phyloP scores from a whole-genome alignment of 2,888 invertebrate species.

The Elysia crispata region DNA sequence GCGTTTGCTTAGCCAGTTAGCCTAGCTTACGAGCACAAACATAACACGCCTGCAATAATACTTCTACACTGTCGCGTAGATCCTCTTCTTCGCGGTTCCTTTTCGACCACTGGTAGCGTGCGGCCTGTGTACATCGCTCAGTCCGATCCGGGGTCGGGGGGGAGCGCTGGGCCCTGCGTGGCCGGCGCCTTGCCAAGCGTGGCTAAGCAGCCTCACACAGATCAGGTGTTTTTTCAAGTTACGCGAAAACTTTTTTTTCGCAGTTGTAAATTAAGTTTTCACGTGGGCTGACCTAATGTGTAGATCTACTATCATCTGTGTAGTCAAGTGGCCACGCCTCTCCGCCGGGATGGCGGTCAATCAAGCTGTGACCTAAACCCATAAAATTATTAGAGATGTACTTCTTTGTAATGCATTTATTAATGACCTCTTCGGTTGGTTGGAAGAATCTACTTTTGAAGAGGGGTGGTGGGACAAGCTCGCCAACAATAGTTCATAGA shows the following conservation, averaged over 20 bases:
- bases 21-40: constrained; percentile 21
- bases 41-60: constrained; percentile 29
- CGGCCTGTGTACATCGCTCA: constrained; percentile 23
- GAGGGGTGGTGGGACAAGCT: constrained; percentile 55
- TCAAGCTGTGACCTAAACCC: constrained; percentile 48
- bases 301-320: constrained; percentile 41
- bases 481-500: too few relatives aligned
- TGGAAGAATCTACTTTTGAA: constrained; percentile 61
- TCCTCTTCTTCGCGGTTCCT: constrained; percentile 46
- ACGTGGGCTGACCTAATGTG: constrained; percentile 44
- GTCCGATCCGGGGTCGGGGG: constrained; percentile 35
- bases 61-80: constrained; percentile 25
- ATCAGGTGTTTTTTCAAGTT: constrained; percentile 49
- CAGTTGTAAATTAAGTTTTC: constrained; percentile 40
- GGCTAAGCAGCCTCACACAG: constrained; percentile 47
- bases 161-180: constrained; percentile 48
- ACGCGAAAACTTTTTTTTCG: constrained; percentile 25
- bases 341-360: constrained; percentile 62
- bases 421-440: constrained; percentile 65
- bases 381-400: constrained; percentile 56
- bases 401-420: constrained; percentile 62
- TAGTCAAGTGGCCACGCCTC: constrained; percentile 52
- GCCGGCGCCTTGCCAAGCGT: constrained; percentile 51
- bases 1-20: constrained; percentile 2
- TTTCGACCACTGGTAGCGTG: constrained; percentile 48